phyloP scores from a whole-genome alignment of 2,797 vertebrate species.

The Thripadectes ignobilis region DNA sequence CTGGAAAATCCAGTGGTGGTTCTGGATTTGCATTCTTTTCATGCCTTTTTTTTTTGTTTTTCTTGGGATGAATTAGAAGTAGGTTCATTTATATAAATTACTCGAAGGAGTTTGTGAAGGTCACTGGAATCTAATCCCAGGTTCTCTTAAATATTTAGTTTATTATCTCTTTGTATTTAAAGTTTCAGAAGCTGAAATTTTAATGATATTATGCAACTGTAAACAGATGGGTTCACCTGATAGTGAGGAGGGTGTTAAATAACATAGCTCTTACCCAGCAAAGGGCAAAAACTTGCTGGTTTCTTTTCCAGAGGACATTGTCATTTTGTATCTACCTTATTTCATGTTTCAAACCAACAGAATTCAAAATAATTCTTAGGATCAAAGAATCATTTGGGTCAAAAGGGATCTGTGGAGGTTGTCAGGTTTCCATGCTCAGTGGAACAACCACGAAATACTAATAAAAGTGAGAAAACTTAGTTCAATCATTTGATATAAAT shows the following conservation, averaged over 20 bases:
- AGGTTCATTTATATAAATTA: conserved; percentile 40
- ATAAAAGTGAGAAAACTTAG: neutral
- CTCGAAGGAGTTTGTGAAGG: conserved; percentile 17
- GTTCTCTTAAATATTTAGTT: conserved; percentile 67
- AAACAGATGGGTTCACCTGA: conserved; percentile 30
- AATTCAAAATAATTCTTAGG: neutral
- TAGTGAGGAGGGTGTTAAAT: conserved; percentile 15
- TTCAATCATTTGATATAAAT: neutral
- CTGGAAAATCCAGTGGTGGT: neutral
- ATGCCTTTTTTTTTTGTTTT: too few relatives aligned
- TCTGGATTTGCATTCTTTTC: neutral
- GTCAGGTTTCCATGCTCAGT: neutral
- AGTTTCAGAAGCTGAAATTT: conserved; percentile 65
- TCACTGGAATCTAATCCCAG: conserved; percentile 49
- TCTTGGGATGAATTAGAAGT: neutral
- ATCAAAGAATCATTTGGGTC: neutral
- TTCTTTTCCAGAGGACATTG: neutral
- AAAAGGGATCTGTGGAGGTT: neutral
- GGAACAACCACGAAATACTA: neutral
- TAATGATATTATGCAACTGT: conserved; percentile 54
- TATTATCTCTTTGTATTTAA: conserved; percentile 60
- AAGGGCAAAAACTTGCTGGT: neutral
- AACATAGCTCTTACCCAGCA: neutral
- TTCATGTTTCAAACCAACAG: neutral
- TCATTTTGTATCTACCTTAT: neutral